Conservation (phyloP, 2,113 vertebrate genomes). For the Pollimyrus isidori region DNA sequence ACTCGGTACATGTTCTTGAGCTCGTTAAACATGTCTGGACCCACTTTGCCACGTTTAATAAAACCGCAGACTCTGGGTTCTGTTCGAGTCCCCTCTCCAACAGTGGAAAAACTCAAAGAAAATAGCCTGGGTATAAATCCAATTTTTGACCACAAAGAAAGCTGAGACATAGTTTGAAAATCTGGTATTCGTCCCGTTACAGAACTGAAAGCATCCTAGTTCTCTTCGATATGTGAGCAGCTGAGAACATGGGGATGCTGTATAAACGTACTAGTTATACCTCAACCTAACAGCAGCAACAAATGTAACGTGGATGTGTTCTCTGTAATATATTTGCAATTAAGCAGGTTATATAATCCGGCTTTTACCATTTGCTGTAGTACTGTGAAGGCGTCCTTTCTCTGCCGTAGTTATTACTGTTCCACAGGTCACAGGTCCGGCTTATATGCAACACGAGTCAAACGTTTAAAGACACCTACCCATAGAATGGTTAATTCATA, state of each 20-base stretch:
- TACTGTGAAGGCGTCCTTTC: background rate
- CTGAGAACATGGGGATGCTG: conserved; percentile 21
- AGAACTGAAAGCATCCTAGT: conserved; percentile 37
- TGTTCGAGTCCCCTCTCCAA: conserved; percentile 4
- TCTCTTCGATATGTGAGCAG: conserved; percentile 37
- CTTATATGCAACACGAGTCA: background rate
- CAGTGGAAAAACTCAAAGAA: conserved; percentile 32
- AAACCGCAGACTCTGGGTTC: conserved; percentile 30
- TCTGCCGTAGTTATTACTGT: background rate
- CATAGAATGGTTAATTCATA: background rate
- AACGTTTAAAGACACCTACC: background rate
- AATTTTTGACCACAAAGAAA: conserved; percentile 35
- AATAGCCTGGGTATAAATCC: conserved; percentile 33
- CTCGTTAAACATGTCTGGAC: conserved; percentile 33
- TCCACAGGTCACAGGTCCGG: background rate
- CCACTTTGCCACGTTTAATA: conserved; percentile 36
- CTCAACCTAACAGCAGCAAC: background rate
- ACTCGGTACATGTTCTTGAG: conserved; percentile 31
- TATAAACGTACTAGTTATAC: conserved; percentile 12
- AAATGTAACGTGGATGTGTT: background rate
- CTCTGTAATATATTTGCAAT: background rate
- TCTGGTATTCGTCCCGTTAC: conserved; percentile 26
- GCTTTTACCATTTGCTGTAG: background rate
- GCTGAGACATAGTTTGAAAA: conserved; percentile 34
- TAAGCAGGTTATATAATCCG: background rate